Base-by-base conservation (phyloP, 2,113 vertebrate species). In the Daphoenositta chrysoptera region DNA sequence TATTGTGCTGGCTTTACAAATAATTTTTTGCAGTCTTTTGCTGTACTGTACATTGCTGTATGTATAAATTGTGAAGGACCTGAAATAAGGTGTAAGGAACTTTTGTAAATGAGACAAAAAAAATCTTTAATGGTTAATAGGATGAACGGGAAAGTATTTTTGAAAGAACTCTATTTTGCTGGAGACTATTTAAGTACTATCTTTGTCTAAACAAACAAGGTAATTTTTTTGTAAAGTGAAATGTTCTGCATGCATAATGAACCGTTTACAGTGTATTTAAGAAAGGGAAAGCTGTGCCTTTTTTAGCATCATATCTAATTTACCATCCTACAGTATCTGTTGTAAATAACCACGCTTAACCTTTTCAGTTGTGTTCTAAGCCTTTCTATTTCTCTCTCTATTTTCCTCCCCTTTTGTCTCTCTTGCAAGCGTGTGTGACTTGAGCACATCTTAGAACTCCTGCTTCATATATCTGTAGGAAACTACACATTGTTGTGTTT, bases 101-200 rank as follows among this genome's bases (percentile, higher is more conserved):
- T 98, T 98, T 98, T 98, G 98, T 98, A 98, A 98, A 98, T 98
- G 98, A 98, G 97, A 98, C 95, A 97, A 97, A 97, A 97, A 97
- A 96, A 98, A 97, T 96, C 98, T 99, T 98, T 98, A 99, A 98
- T 98, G 98, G 98, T 99, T 99, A 98, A 98, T 98, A 98, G 99
- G 98, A 98, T 98, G 99, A 99, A 98, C 97, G 98, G 99, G 98
- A 99, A 99, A 99, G 99, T 99, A 99, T 99, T 99, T 99, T 99
- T 99, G 99, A 99, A 98, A 99, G 99, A 99, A 99, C 99, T 99
- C 98, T 99, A 99, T 99, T 99, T 99, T 99, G 99, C 99, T 99
- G 99, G 99, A 99, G 98, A 98, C 99, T 99, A 99, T 99, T 99
- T 99, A 99, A 99, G 98, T 99, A 99, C 99, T 98, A 98, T 98